Conservation (phyloP, 2,888 invertebrate genomes). For the Eilema griseolum region DNA sequence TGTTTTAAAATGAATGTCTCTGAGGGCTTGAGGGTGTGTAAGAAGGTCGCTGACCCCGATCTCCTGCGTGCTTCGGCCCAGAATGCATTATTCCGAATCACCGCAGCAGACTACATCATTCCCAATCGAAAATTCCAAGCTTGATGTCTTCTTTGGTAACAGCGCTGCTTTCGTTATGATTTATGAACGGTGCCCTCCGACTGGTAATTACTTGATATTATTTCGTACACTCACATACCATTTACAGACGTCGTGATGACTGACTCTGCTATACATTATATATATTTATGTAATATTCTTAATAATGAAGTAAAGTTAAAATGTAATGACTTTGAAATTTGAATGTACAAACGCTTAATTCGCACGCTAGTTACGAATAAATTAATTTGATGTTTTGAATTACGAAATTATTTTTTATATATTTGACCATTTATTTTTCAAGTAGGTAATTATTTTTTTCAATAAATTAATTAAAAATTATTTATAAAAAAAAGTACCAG, state of each 20-base stretch:
- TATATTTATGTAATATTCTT: constrained; percentile 8
- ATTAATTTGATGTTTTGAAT: neutral
- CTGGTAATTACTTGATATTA: constrained; percentile 67
- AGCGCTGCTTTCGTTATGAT: constrained; percentile 79
- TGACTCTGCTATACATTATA: constrained; percentile 23
- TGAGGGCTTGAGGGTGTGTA: constrained; percentile 62
- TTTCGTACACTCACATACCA: constrained; percentile 43
- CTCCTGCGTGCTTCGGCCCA: constrained; percentile 75
- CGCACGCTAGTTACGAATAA: neutral
- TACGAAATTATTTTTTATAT: neutral
- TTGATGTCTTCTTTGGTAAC: constrained; percentile 79
- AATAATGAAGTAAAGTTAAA: constrained; percentile 1
- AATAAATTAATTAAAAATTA: neutral
- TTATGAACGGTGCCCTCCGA: constrained; percentile 65
- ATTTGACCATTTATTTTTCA: constrained; percentile 4
- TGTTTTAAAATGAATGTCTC: constrained; percentile 64
- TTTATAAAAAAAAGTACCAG: neutral
- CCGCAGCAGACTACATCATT: constrained; percentile 75
- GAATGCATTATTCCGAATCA: constrained; percentile 79
- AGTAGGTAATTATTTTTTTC: neutral
- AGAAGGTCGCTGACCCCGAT: constrained; percentile 78
- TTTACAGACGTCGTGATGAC: constrained; percentile 37
- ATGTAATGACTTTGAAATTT: neutral
- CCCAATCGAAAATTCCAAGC: constrained; percentile 80
- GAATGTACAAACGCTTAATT: neutral